phyloP scores from a whole-genome alignment of 2,113 vertebrate genomes.

The Lophotis ruficrista region DNA sequence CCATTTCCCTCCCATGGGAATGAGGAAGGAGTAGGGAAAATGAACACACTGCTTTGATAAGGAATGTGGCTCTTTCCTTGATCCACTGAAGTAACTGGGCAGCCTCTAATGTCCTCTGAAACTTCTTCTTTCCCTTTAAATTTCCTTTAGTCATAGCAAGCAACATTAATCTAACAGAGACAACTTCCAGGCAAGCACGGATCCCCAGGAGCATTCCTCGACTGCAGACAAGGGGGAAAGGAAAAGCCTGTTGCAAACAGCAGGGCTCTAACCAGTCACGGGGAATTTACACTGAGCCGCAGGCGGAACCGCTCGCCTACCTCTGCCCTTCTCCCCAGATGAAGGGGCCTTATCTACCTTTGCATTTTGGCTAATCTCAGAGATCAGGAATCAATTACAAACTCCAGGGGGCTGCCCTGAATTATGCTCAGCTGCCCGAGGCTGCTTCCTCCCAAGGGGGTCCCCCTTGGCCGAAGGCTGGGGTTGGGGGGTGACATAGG shows the following conservation, averaged over 20 bases:
- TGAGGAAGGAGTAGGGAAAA: neutral
- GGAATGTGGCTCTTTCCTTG: neutral
- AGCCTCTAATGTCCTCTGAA: neutral
- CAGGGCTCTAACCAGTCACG: neutral
- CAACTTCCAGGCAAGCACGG: neutral
- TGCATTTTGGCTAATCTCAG: neutral
- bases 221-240: neutral
- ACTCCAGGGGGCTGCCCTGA: neutral
- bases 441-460: neutral
- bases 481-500: no score
- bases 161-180: constrained; percentile 16
- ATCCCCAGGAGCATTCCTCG: neutral
- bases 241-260: neutral
- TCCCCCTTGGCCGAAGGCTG: neutral
- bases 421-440: neutral
- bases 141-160: neutral
- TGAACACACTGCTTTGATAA: neutral
- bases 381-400: neutral
- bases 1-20: neutral
- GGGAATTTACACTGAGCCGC: neutral
- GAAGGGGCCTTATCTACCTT: neutral
- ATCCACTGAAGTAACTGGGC: neutral
- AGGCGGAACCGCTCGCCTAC: neutral
- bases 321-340: neutral
- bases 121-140: neutral